phyloP scores from a whole-genome alignment of 2,888 invertebrate genomes.

The Agrypnus murinus region DNA sequence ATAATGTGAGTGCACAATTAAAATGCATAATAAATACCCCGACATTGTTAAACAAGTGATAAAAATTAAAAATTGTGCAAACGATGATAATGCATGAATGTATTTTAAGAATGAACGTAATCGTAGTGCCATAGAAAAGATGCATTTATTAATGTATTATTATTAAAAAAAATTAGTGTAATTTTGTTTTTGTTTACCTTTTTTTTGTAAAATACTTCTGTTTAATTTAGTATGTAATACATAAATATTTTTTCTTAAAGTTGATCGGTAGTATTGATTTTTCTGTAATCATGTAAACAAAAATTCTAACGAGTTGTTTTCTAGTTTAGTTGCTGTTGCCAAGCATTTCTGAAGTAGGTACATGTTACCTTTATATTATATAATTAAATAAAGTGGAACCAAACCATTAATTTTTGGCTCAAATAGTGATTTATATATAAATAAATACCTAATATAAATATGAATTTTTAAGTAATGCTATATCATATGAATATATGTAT shows the following conservation, averaged over 20 bases:
- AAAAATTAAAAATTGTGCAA: constrained; percentile 55
- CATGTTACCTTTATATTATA: constrained; percentile 53
- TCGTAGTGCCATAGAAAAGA: constrained; percentile 64
- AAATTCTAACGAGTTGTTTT: constrained; percentile 51
- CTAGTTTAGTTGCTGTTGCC: constrained; percentile 47
- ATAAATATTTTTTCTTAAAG: constrained; percentile 28
- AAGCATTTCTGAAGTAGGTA: constrained; percentile 53
- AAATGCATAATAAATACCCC: constrained; percentile 37
- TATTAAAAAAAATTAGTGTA: constrained; percentile 46
- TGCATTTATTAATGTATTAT: constrained; percentile 65
- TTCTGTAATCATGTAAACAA: constrained; percentile 21
- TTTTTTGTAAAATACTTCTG: constrained; percentile 38
- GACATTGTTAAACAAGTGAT: constrained; percentile 54
- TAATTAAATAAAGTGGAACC: constrained; percentile 63
- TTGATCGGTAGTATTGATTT: constrained; percentile 23
- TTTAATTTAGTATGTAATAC: constrained; percentile 31
- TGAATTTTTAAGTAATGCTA: constrained; percentile 52
- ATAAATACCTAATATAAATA: constrained; percentile 57
- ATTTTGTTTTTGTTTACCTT: constrained; percentile 53
- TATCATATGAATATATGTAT: constrained; percentile 43
- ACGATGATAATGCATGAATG: constrained; percentile 56
- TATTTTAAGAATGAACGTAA: constrained; percentile 52
- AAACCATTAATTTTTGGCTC: constrained; percentile 66
- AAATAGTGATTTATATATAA: constrained; percentile 62
- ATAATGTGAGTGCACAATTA: constrained; percentile 37